Evolutionary conservation across 2,888 invertebrate genomes (phyloP).

Genomic region (Mantis religiosa): DNA sequence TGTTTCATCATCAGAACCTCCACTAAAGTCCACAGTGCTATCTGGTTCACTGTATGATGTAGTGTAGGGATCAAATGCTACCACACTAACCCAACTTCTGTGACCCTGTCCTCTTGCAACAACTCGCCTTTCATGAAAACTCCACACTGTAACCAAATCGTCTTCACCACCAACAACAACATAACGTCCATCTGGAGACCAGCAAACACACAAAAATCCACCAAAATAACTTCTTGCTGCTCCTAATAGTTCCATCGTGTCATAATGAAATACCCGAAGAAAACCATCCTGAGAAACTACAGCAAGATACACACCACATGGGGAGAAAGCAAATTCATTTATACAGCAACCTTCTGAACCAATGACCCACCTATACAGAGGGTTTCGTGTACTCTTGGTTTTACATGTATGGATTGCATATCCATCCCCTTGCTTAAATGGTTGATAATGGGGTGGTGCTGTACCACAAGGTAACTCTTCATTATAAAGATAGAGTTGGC

Average conservation of each 20-base stretch:
- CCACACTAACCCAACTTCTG: slow-evolving; percentile 96
- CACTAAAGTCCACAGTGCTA: slow-evolving; percentile 46
- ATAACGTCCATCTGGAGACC: slow-evolving; percentile 95
- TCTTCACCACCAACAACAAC: slow-evolving; percentile 98
- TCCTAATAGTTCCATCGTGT: slow-evolving; percentile 93
- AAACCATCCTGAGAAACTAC: slow-evolving; percentile 94
- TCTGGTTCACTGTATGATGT: slow-evolving; percentile 61
- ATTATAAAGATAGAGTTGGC: slow-evolving; percentile 96
- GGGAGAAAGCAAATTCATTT: slow-evolving; percentile 96
- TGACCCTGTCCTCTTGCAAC: slow-evolving; percentile 98
- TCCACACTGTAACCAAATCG: slow-evolving; percentile 97
- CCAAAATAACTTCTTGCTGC: slow-evolving; percentile 96
- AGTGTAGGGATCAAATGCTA: slow-evolving; percentile 87
- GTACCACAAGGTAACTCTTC: slow-evolving; percentile 90
- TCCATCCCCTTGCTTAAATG: slow-evolving; percentile 91
- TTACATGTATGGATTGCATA: slow-evolving; percentile 94
- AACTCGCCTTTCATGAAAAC: slow-evolving; percentile 84
- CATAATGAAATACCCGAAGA: slow-evolving; percentile 92
- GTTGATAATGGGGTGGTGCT: slow-evolving; percentile 89
- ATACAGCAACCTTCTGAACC: slow-evolving; percentile 78
- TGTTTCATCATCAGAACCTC: slow-evolving; percentile 33
- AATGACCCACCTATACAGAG: slow-evolving; percentile 86
- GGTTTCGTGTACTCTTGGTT: slow-evolving; percentile 93
- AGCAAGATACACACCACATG: slow-evolving; percentile 87
- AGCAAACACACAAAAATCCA: slow-evolving; percentile 93